Base-by-base conservation (phyloP, 2,113 vertebrate genomes). In the Pogona vitticeps region DNA sequence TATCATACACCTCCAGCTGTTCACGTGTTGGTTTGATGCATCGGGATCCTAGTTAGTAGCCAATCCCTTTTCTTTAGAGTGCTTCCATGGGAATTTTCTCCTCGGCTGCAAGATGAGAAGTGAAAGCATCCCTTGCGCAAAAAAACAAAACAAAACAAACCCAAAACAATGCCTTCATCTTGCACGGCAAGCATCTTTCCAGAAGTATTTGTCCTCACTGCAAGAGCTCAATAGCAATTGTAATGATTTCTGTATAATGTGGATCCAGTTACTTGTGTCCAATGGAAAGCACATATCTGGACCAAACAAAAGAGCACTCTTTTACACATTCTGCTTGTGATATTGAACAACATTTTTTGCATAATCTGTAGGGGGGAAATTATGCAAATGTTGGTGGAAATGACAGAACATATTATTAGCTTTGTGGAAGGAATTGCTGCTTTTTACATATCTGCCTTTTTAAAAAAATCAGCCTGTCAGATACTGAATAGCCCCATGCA, bases 181-280 rank as follows among this genome's bases (percentile, higher is more conserved):
- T 91, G 78, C 56, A 82, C 82, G 31, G 7, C 89, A 88, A 91
- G 10, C 86, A 86, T 86, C 84, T 94, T 89, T 92, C 94, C 86
- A 94, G 84, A 91, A 80, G n/a, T 85, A 52, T 79, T 92, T 93
- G 89, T 92, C 88, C 33, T 92, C 93, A 88, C 84, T 92, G 76
- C 46, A 83, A 91, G 87, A 70, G 94, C 91, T 95, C 88, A 91
- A 82, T 76, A 83, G 86, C 89, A 86, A 90, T 72, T 1, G 52
- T 90, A 95, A 94, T 93, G 90, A 87, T 81, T 87, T 94, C 92
- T 92, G 92, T 94, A 85, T 88, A 90, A 46, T 86, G 56, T 38
- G 89, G 92, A 94, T 95, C 56, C 15, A 90, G 86, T 95, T 95
- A 91, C 88, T 6, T 52, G 20, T 70, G 70, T 88, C 82, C 65